Evolutionary conservation across 2,797 vertebrate species (phyloP), one percentile per base, ranked within the genome.

Genomic region (Falco concolor): DNA sequence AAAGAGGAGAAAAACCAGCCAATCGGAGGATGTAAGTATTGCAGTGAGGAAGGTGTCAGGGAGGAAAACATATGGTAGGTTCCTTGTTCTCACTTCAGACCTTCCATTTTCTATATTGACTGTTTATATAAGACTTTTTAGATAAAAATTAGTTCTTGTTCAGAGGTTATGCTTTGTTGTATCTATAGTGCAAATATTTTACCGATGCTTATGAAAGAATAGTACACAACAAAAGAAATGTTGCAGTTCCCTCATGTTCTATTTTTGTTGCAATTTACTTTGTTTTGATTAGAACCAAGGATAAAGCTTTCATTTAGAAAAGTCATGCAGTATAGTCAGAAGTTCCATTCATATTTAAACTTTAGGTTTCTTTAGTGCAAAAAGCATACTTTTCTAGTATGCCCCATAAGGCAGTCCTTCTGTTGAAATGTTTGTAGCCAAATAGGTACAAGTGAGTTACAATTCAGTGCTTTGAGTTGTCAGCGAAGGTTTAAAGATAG

Each of bases 1-100:
- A 85, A 99, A 99, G 97, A 99, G 99, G 90, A 98, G 99, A 76
- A 99, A 99, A 97, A 99, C 99, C 73, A 99, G 99, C 93, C 99
- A 99, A 53, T 99, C 99, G 56, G 99, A 99, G 92, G 99, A 99
- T 78, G 99, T 99, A 97, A 99, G 99, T 98, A 88, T 95, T 67
- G 34, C n/a, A 64, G 23, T 69, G 76, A 77, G 53, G 38, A 75
- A 70, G 45, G 16, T 56, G 19, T 65, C 53, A 50, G 22, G 52
- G 32, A 78, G 27, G 49, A 63, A 80, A 72, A 67, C 15, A 8
- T 23, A 15, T 28, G 34, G 30, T 64, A 40, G 50, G 34, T 88
- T 72, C 19, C 14, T 69, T 85, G 28, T 75, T 67, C 23, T 22
- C 21, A 8, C 22, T 87, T 73, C 50, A 82, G 11, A 59, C 30